A percentile compares a stretch with the other conserved stretches of the same genome.
These are phyloP conservation scores for Cyrtonyx montezumae DNA, from an alignment of 2,113 vertebrate species.

Conservation along the genomic window DNA sequence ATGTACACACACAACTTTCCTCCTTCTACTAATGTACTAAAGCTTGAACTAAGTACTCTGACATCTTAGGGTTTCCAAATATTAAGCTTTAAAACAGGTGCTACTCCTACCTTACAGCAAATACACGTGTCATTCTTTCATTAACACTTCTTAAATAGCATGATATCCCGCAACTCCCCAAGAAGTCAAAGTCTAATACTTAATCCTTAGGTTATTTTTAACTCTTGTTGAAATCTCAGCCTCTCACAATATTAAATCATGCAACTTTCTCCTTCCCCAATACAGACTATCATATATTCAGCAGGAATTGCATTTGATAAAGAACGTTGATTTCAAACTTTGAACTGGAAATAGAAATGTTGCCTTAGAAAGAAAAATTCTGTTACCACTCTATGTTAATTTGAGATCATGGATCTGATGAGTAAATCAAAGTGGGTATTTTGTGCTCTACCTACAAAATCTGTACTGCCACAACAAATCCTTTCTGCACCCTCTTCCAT, in stretches of 20 bases:
- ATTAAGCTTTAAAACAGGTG: neutral
- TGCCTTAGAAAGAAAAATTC: neutral
- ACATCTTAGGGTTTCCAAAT: neutral
- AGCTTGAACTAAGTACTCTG: neutral
- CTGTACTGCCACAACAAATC: neutral
- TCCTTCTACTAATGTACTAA: neutral
- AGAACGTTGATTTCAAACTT: neutral
- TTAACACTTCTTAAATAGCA: neutral
- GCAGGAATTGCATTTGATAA: neutral
- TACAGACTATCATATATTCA: rapidly evolving
- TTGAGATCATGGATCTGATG: neutral
- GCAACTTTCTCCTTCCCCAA: too few relatives aligned
- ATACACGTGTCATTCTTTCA: neutral
- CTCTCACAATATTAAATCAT: neutral
- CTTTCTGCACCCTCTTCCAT: neutral
- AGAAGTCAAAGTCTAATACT: neutral
- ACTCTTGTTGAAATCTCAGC: neutral
- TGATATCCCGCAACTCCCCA: neutral
- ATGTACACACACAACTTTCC: neutral
- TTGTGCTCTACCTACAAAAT: neutral
- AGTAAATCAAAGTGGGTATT: neutral
- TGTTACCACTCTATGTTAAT: neutral
- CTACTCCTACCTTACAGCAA: neutral
- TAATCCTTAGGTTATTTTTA: neutral
- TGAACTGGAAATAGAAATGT: neutral